A percentile compares a stretch with the other conserved stretches of the same genome.
These are phyloP conservation scores for Cryptoprocta ferox DNA, from an alignment of 2,797 vertebrate genomes.

Conservation along the genomic window DNA sequence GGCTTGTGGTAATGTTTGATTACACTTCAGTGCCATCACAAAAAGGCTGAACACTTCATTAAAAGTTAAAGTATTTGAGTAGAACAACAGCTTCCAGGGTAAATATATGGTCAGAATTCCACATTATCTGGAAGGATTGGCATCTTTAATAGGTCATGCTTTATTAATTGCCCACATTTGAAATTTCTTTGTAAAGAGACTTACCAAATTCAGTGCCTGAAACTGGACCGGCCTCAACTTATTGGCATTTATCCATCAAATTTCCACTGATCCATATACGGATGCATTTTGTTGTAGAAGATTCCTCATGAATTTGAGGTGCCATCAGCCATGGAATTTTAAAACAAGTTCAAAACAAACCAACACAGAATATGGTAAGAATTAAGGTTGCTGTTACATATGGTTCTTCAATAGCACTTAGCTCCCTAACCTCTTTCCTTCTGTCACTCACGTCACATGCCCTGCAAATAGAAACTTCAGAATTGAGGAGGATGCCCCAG, in stretches of 20 bases:
- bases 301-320: conserved; percentile 26
- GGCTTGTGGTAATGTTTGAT: conserved; percentile 75
- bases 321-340: conserved; percentile 48
- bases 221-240: not conserved
- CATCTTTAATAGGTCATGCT: conserved; percentile 57
- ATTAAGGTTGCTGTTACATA: not conserved
- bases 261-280: conserved; percentile 37
- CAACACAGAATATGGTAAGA: not conserved
- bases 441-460: not conserved
- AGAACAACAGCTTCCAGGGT: conserved; percentile 57
- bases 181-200: conserved; percentile 35
- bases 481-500: not conserved
- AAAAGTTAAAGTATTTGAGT: conserved; percentile 67
- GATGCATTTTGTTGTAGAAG: conserved; percentile 23
- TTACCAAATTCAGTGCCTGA: conserved; percentile 47
- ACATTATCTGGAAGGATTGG: conserved; percentile 46
- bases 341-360: conserved; percentile 60
- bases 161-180: conserved; percentile 59
- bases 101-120: conserved; percentile 66
- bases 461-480: not conserved
- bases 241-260: conserved; percentile 45
- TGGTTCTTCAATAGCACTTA: not conserved
- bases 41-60: conserved; percentile 69
- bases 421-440: not conserved
- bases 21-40: conserved; percentile 70